Evolutionary conservation across 1,140 invertebrate genomes (phyloP), one percentile per base, ranked within the genome.

Genomic region (Brachionus rotundiformis): DNA sequence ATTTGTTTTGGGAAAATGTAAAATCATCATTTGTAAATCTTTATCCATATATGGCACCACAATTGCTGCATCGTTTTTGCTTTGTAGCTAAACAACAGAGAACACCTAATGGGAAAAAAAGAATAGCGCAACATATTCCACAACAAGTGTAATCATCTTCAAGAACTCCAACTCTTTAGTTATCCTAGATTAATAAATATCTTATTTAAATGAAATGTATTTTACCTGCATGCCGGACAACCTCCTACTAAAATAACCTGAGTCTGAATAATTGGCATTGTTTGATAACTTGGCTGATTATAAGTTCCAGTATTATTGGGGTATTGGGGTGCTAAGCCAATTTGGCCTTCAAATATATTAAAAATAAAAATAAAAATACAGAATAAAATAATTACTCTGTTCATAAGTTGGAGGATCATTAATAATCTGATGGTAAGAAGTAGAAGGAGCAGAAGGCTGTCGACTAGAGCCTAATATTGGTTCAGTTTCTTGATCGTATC

Each of bases 101-200:
- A 82, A 95, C 91, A 65, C 94, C 93, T 27, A 94, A 54, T 0
- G 94, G 94, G 84, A 95, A 95, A 87, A 93, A 94, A 33, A 93
- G 88, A 82, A 95, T 93, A 16, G 93, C 93, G 88, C 93, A 94
- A 11, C 92, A 88, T 19, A 95, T 89, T 81, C 93, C 94, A 8
- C 93, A 88, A 84, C 92, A 93, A 1, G 93, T 93, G 85, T 86
- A 88, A 86, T 94, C 93, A 85, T 94, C 93, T 88, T 94, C 93
- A 33, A 95, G 87, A 33, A 93, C 90, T 19, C 93, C 94, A 80
- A 94, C 87, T 91, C 92, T 83, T 31, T 82, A n/a, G n/a, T n/a
- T n/a, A n/a, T n/a, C n/a, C n/a, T n/a, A n/a, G n/a, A n/a, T n/a
- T n/a, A n/a, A n/a, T n/a, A n/a, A n/a, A n/a, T n/a, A n/a, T n/a